Evolutionary conservation across 1,140 invertebrate genomes (phyloP).

Genomic region (Magallana angulata): DNA sequence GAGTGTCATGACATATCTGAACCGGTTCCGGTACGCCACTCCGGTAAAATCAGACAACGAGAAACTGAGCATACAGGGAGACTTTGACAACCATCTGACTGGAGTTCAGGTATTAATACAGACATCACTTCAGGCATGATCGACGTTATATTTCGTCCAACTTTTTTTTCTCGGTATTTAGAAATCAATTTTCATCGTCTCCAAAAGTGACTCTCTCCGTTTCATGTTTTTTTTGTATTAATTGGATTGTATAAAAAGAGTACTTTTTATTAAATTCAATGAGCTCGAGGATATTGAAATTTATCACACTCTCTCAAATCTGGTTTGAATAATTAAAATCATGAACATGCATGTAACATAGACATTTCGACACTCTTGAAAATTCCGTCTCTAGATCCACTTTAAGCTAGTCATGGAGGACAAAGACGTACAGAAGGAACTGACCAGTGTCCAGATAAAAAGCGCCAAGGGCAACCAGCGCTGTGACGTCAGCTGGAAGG

Average conservation of each 20-base stretch:
- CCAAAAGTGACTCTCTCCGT: no score
- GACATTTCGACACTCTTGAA: no score
- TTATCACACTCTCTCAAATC: no score
- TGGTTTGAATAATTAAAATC: no score
- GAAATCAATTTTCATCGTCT: no score
- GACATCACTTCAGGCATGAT: neutral
- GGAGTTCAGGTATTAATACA: constrained; percentile 63
- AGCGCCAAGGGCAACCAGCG: constrained; percentile 37
- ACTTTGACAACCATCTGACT: constrained; percentile 62
- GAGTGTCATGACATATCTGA: constrained; percentile 95
- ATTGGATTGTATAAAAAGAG: no score
- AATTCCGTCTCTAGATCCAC: neutral
- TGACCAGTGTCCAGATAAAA: constrained; percentile 59
- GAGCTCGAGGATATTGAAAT: no score
- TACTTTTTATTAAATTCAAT: no score
- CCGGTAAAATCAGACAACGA: constrained; percentile 80
- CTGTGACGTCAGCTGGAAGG: constrained; percentile 63
- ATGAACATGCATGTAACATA: no score
- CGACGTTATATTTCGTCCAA: no score
- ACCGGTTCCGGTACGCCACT: constrained; percentile 91
- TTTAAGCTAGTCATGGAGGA: constrained; percentile 48
- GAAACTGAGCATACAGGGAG: constrained; percentile 66
- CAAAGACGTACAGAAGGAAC: constrained; percentile 53
- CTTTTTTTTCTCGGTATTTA: no score
- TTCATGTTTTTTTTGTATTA: no score